phyloP scores from a whole-genome alignment of 2,797 vertebrate genomes.

The Anisognathus igniventris region DNA sequence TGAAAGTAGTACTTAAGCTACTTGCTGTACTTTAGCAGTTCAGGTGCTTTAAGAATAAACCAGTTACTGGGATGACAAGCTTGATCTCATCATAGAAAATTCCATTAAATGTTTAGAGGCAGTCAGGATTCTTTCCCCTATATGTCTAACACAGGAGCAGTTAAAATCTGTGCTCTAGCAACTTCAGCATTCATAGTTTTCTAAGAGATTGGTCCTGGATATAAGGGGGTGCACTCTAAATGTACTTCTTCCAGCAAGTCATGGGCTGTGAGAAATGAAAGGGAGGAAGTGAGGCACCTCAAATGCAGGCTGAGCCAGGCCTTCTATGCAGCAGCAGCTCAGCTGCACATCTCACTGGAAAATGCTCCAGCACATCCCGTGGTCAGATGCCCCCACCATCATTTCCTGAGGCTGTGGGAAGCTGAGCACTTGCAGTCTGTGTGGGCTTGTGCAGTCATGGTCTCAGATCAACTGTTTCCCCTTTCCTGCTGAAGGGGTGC shows the following conservation, averaged over 20 bases:
- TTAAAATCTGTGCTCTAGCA: neutral
- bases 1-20: neutral
- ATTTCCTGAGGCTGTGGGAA: neutral
- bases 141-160: too few species aligned
- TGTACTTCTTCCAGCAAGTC: neutral
- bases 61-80: neutral
- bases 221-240: neutral
- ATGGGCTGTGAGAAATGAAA: neutral
- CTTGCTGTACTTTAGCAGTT: neutral
- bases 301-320: neutral
- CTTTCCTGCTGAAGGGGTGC: neutral
- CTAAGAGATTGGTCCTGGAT: neutral
- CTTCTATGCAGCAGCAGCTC: neutral
- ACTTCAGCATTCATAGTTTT: neutral
- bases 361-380: neutral
- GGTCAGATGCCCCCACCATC: neutral
- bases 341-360: neutral
- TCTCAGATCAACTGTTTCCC: neutral
- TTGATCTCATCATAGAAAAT: neutral
- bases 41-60: neutral
- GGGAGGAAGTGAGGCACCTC: neutral
- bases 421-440: neutral
- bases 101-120: neutral
- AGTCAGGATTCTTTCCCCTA: neutral
- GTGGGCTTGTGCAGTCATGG: accelerated